These are phyloP conservation scores for Caenorhabditis doughertyi DNA, from an alignment of 2,888 invertebrate species.

Conservation along the genomic window DNA sequence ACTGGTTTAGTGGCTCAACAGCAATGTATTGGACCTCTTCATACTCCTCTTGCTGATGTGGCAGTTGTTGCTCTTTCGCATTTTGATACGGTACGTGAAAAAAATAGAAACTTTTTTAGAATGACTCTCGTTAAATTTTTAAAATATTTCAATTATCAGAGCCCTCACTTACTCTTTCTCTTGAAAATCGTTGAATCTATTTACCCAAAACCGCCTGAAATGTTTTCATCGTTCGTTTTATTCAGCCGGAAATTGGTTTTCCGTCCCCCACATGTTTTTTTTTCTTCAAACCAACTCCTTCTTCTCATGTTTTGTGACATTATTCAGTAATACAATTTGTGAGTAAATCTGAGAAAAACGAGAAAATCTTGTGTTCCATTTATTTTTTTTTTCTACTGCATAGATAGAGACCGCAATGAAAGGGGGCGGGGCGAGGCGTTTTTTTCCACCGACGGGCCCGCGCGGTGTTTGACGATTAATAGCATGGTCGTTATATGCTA, in stretches of 20 bases:
- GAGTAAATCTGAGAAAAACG: conserved; percentile 25
- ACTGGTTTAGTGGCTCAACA: conserved; percentile 96
- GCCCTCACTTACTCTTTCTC: background rate
- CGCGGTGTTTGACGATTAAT: too few relatives aligned
- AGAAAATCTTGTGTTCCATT: conserved; percentile 5
- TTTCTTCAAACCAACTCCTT: conserved; percentile 10
- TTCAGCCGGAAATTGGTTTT: conserved; percentile 52
- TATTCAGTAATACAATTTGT: conserved; percentile 47
- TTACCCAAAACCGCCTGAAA: background rate
- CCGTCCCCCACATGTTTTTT: conserved; percentile 5
- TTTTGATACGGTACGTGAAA: conserved; percentile 86
- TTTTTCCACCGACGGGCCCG: too few relatives aligned
- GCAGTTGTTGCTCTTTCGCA: conserved; percentile 91
- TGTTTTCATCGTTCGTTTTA: conserved; percentile 35
- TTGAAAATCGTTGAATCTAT: background rate
- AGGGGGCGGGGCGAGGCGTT: too few relatives aligned
- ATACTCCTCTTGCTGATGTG: conserved; percentile 95
- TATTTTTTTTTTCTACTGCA: background rate
- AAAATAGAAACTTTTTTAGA: too few relatives aligned
- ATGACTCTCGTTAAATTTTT: conserved; percentile 21
- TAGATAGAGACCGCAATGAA: too few relatives aligned
- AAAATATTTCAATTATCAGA: conserved; percentile 1
- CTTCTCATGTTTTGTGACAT: conserved; percentile 41
- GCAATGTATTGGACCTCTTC: conserved; percentile 97
- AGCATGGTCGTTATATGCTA: too few relatives aligned